Percentiles rank a stretch among this genome's conserved stretches.
These are phyloP conservation scores for Anseranas semipalmata DNA, from an alignment of 2,113 vertebrate species.

Conservation along the genomic window DNA sequence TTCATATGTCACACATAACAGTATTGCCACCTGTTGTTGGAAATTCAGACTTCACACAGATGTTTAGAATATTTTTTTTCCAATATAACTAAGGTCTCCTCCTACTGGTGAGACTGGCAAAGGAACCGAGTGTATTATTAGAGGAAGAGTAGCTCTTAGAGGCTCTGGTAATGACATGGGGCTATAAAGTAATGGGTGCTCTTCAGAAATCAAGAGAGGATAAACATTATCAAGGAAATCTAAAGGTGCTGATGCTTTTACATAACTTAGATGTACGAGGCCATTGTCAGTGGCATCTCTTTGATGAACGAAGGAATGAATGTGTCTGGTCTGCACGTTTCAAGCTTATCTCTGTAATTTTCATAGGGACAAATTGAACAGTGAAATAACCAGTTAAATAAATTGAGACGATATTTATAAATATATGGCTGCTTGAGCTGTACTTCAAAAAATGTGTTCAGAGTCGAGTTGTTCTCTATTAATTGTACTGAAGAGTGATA, in stretches of 20 bases:
- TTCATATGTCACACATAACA: neutral
- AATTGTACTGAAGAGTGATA: neutral
- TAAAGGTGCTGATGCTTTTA: neutral
- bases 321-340: neutral
- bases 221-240: neutral
- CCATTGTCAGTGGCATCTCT: neutral
- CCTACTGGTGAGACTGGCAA: neutral
- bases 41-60: constrained; percentile 14
- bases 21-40: constrained; percentile 61
- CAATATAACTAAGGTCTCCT: neutral
- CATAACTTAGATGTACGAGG: neutral
- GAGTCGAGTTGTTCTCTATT: neutral
- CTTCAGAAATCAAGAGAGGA: neutral
- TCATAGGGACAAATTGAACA: neutral
- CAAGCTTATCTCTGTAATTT: neutral
- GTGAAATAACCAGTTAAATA: neutral
- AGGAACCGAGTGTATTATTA: neutral
- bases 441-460: neutral
- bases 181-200: neutral
- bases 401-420: neutral
- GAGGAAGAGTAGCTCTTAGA: neutral
- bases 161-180: neutral
- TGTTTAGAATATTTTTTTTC: neutral
- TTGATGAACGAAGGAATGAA: neutral
- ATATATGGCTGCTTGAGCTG: neutral